Evolutionary conservation across 35 echinoderm and acorn worm species (phyloP).

Genomic region (Eucidaris tribuloides): DNA sequence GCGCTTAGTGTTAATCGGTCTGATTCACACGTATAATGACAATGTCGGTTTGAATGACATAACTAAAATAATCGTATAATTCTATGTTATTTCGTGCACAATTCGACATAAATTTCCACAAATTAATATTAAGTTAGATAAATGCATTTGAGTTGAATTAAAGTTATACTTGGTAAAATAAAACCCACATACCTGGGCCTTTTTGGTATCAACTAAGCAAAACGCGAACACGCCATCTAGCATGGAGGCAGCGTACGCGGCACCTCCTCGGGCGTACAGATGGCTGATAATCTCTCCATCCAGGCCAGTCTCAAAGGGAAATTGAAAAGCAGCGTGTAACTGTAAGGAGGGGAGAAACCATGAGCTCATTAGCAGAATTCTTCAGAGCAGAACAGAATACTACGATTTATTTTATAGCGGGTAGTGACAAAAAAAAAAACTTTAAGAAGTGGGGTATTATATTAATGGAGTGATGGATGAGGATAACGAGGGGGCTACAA

Average conservation of each 20-base stretch:
- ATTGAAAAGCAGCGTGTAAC: conserved; percentile 70
- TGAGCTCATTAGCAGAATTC: too few relatives aligned
- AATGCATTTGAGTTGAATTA: background rate
- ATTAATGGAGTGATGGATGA: too few relatives aligned
- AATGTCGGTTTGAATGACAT: background rate
- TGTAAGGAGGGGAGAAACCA: too few relatives aligned
- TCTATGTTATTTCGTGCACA: background rate
- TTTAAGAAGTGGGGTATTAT: too few relatives aligned
- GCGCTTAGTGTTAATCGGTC: too few relatives aligned
- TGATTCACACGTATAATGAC: too few relatives aligned
- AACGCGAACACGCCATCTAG: conserved; percentile 93
- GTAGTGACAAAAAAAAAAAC: too few relatives aligned
- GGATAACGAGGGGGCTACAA: too few relatives aligned
- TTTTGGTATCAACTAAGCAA: conserved; percentile 67
- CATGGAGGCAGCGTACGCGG: conserved; percentile 64
- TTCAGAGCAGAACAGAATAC: too few relatives aligned
- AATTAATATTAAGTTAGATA: background rate
- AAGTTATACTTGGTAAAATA: too few relatives aligned
- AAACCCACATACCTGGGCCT: conserved; percentile 74
- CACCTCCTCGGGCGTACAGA: conserved; percentile 59
- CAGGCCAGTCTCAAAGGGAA: conserved; percentile 49
- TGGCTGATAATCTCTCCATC: conserved; percentile 85
- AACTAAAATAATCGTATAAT: background rate
- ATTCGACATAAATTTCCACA: background rate
- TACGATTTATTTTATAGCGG: too few relatives aligned